Percentiles rank a stretch among this genome's conserved stretches.
These are phyloP conservation scores for Aphodius sticticus DNA, from an alignment of 2,888 invertebrate species.

Conservation along the genomic window DNA sequence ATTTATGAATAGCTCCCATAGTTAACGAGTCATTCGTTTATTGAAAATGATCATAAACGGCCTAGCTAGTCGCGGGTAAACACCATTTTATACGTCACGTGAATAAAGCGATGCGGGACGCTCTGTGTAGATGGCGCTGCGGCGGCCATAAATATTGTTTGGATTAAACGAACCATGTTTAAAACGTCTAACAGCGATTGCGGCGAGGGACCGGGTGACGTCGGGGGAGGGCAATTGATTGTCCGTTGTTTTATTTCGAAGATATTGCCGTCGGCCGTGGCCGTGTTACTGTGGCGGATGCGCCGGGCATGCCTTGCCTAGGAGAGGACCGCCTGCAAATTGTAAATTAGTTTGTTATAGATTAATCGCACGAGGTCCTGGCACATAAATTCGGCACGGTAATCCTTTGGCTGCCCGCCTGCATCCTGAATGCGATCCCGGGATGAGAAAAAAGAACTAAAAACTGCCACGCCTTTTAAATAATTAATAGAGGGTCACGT, in stretches of 20 bases:
- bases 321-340: slow-evolving; percentile 19
- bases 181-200: slow-evolving; percentile 4
- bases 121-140: background rate
- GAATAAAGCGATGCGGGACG: background rate
- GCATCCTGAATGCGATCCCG: background rate
- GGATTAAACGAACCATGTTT: slow-evolving; percentile 4
- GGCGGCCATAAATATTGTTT: background rate
- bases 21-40: background rate
- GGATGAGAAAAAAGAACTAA: background rate
- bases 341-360: slow-evolving; percentile 39
- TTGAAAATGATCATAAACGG: background rate
- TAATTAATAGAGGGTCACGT: too few species aligned
- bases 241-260: slow-evolving; percentile 4
- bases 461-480: too few species aligned
- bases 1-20: too few species aligned
- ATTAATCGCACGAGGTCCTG: slow-evolving; percentile 32
- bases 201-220: background rate
- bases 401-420: slow-evolving; percentile 32
- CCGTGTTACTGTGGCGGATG: background rate
- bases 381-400: slow-evolving; percentile 34
- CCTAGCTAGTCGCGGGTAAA: background rate
- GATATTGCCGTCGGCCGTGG: background rate
- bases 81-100: background rate
- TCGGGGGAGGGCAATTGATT: background rate
- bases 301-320: slow-evolving; percentile 6